Conservation (phyloP, 2,113 vertebrate species). For the Aspiorhynchus laticeps region DNA sequence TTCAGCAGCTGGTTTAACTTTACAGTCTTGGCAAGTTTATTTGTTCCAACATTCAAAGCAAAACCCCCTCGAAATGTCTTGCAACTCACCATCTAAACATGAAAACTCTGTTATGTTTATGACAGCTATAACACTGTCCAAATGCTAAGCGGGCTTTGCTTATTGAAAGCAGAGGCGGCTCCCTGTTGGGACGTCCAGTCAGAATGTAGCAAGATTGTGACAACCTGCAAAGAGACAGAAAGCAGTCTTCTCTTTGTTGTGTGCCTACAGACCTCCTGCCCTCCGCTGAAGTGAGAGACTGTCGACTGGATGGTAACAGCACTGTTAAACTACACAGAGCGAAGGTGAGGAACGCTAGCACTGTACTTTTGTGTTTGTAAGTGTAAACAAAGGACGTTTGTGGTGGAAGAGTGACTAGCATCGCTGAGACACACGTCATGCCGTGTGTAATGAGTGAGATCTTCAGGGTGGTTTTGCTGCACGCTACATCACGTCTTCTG, state of each 20-base stretch:
- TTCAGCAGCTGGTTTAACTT: slow-evolving; percentile 21
- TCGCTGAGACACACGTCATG: slow-evolving; percentile 19
- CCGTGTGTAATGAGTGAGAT: slow-evolving; percentile 13
- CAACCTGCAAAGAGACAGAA: slow-evolving; percentile 27
- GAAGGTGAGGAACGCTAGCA: neutral
- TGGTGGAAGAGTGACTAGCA: neutral
- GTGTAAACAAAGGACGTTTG: slow-evolving; percentile 37
- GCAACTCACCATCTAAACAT: slow-evolving; percentile 29
- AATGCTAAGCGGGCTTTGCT: slow-evolving; percentile 41
- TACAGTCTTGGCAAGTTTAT: slow-evolving; percentile 3
- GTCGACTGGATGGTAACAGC: slow-evolving; percentile 12
- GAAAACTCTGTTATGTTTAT: slow-evolving; percentile 42
- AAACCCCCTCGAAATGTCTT: neutral
- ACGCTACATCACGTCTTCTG: neutral
- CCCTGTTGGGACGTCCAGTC: slow-evolving; percentile 31
- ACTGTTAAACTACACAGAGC: slow-evolving; percentile 26
- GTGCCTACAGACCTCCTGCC: neutral
- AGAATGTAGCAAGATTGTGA: slow-evolving; percentile 28
- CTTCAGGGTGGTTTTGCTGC: neutral
- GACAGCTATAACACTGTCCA: slow-evolving; percentile 38
- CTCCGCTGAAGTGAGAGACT: slow-evolving; percentile 23
- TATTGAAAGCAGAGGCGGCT: slow-evolving; percentile 45
- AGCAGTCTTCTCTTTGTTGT: slow-evolving; percentile 27
- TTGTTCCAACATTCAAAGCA: neutral
- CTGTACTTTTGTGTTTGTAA: neutral